A percentile compares a stretch with the other conserved stretches of the same genome.
Conservation (phyloP, 92 coral and sea anemone genomes). For the Parazoanthus atlanticus region DNA sequence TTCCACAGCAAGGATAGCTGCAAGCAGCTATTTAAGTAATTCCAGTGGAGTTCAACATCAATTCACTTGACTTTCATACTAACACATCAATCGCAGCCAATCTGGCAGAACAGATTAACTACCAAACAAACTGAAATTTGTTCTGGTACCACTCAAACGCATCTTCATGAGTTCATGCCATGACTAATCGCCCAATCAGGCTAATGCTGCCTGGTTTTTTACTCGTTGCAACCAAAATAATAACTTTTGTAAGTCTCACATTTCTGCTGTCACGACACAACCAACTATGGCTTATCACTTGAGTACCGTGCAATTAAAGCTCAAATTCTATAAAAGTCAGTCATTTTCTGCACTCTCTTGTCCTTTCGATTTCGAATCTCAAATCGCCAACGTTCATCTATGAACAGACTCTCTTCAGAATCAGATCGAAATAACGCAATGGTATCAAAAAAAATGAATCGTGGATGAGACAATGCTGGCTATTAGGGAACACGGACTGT, state of each 20-base stretch:
- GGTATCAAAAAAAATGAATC: neutral
- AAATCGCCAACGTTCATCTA: neutral
- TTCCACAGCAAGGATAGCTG: neutral
- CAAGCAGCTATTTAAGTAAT: neutral
- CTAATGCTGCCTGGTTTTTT: neutral
- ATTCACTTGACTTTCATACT: neutral
- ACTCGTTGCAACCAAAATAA: neutral
- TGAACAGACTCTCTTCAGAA: neutral
- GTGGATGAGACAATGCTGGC: neutral
- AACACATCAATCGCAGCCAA: neutral
- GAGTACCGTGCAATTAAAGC: neutral
- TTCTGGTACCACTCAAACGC: too few species aligned
- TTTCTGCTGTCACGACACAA: neutral
- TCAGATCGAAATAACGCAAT: neutral
- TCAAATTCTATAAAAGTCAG: neutral
- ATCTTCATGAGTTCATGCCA: too few species aligned
- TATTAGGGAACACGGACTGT: neutral
- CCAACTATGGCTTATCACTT: neutral
- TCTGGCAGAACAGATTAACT: neutral
- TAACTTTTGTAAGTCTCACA: neutral
- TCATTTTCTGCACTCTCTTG: neutral
- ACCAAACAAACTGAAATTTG: too few species aligned
- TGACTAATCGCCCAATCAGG: neutral
- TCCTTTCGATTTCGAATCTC: constrained; percentile 5
- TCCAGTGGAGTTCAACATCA: neutral